phyloP scores from a whole-genome alignment of 2,113 vertebrate species.

The Orientallactaga bullata region DNA sequence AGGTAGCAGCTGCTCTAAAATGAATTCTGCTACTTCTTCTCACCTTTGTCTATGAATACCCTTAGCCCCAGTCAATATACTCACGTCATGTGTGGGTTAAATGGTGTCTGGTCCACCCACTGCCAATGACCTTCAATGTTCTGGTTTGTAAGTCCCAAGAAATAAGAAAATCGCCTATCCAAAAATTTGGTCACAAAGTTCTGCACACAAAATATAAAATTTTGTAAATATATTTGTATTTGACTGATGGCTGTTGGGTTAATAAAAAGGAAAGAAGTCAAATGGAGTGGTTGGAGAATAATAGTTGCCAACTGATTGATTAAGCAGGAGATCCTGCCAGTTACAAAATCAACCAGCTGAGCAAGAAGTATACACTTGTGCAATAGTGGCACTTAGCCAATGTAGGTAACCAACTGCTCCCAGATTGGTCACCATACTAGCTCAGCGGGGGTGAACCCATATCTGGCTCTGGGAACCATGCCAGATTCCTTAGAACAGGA shows the following conservation, averaged over 20 bases:
- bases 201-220: conserved; percentile 58
- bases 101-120: conserved; percentile 61
- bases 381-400: too few species aligned
- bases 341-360: too few species aligned
- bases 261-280: background rate
- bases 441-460: too few species aligned
- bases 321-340: too few species aligned
- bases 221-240: conserved; percentile 10
- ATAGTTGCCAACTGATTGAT: too few species aligned
- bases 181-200: conserved; percentile 61
- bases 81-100: conserved; percentile 58
- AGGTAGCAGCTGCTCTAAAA: background rate
- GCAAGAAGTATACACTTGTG: too few species aligned
- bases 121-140: conserved; percentile 30
- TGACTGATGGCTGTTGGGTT: background rate
- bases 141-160: conserved; percentile 62
- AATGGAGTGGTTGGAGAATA: too few species aligned
- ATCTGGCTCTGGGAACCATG: too few species aligned
- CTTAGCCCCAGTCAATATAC: conserved; percentile 22
- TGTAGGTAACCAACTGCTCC: too few species aligned
- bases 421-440: too few species aligned
- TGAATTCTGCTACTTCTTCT: background rate
- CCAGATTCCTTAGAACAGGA: too few species aligned
- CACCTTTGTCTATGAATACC: background rate
- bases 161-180: conserved; percentile 69